These are phyloP conservation scores for Gallinago undulata DNA, from an alignment of 2,113 vertebrate species.

Conservation along the genomic window DNA sequence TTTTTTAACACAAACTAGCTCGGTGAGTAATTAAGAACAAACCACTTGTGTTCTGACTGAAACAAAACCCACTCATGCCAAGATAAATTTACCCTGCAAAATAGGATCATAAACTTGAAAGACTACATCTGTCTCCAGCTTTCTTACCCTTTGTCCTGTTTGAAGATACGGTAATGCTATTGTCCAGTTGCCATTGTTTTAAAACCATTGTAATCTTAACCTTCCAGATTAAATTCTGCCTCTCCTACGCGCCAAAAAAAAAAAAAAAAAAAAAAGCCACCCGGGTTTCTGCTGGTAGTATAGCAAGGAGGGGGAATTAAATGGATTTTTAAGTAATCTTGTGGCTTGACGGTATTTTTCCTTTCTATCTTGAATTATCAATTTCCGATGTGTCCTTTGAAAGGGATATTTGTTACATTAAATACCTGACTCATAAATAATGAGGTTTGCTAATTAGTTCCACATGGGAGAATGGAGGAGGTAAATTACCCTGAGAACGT, in stretches of 20 bases:
- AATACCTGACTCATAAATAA: slow-evolving; percentile 65
- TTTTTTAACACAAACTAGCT: slow-evolving; percentile 22
- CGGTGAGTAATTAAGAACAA: slow-evolving; percentile 62
- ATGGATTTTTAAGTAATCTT: neutral
- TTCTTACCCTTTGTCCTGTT: slow-evolving; percentile 57
- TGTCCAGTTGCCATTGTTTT: slow-evolving; percentile 51
- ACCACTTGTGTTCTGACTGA: slow-evolving; percentile 56
- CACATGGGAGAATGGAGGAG: slow-evolving; percentile 54
- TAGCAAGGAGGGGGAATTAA: neutral
- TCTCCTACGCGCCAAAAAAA: neutral
- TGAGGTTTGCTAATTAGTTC: slow-evolving; percentile 61
- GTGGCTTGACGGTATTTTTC: neutral
- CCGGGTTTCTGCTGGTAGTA: neutral
- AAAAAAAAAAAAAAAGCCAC: neutral
- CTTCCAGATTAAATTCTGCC: neutral
- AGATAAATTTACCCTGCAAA: slow-evolving; percentile 70
- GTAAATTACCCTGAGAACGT: slow-evolving; percentile 50
- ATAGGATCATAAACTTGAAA: slow-evolving; percentile 68
- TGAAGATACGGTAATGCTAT: slow-evolving; percentile 42
- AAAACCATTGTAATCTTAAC: slow-evolving; percentile 4
- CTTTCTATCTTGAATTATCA: slow-evolving; percentile 44
- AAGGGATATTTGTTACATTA: slow-evolving; percentile 59
- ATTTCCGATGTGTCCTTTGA: slow-evolving; percentile 32
- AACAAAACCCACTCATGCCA: slow-evolving; percentile 62
- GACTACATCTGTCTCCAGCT: slow-evolving; percentile 60